phyloP scores from a whole-genome alignment of 1,140 invertebrate genomes.

The Drosophila subpulchrella region DNA sequence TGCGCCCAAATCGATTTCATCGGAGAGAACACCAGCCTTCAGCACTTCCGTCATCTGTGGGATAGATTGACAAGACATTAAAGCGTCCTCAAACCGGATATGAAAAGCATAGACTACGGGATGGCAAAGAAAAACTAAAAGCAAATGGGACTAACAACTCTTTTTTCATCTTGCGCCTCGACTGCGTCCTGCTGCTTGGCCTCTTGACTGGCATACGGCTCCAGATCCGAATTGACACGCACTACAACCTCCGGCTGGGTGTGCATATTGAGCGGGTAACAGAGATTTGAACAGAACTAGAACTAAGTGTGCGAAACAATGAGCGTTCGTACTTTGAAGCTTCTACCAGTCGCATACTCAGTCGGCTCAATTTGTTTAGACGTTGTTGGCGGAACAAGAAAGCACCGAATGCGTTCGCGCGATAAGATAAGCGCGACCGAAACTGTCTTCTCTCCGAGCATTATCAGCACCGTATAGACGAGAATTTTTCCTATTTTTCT shows the following conservation, averaged over 20 bases:
- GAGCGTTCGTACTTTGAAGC: constrained; percentile 58
- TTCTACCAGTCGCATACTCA: constrained; percentile 55
- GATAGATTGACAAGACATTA: constrained; percentile 38
- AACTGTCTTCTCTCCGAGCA: constrained; percentile 12
- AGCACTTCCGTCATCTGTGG: constrained; percentile 91
- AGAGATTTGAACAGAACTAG: constrained; percentile 42
- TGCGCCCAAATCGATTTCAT: constrained; percentile 92
- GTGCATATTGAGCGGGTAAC: constrained; percentile 42
- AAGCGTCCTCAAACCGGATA: constrained; percentile 7
- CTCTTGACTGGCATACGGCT: constrained; percentile 18
- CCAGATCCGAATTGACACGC: constrained; percentile 19
- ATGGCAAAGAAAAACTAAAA: constrained; percentile 9
- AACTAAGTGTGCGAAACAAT: constrained; percentile 28
- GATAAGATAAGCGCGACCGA: constrained; percentile 68
- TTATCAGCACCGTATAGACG: constrained; percentile 46
- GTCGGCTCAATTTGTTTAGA: constrained; percentile 49
- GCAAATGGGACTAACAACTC: constrained; percentile 50
- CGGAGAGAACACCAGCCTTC: constrained; percentile 92
- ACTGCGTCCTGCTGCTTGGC: constrained; percentile 31
- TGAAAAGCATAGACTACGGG: constrained; percentile 8
- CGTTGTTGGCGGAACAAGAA: constrained; percentile 57
- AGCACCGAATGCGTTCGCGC: constrained; percentile 23
- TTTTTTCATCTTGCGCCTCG: constrained; percentile 26
- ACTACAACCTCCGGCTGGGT: constrained; percentile 38
- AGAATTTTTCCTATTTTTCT: constrained; percentile 3